These are phyloP conservation scores for Lycaon pictus DNA, from an alignment of 2,113 vertebrate genomes.

Conservation along the genomic window DNA sequence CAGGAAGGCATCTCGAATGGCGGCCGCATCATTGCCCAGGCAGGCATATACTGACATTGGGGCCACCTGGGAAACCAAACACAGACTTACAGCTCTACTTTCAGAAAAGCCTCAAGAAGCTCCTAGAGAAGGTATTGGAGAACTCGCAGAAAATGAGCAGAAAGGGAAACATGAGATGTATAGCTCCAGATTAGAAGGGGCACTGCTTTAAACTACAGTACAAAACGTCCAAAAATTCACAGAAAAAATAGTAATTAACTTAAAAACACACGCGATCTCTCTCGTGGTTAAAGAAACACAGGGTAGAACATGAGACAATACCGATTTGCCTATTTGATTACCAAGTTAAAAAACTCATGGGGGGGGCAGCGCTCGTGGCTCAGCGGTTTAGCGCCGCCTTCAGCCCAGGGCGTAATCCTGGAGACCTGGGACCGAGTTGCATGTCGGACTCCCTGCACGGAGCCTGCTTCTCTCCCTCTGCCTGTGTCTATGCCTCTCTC, in stretches of 20 bases:
- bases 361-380: no score
- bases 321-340: neutral
- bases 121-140: neutral
- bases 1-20: constrained; percentile 97
- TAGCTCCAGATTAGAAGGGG: neutral
- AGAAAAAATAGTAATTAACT: neutral
- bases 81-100: neutral
- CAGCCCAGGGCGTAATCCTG: no score
- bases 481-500: no score
- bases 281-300: neutral
- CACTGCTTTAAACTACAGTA: neutral
- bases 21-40: constrained; percentile 95
- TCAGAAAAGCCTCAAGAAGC: neutral
- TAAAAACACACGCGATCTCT: neutral
- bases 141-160: neutral
- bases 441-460: no score
- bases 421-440: no score
- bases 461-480: no score
- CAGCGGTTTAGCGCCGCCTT: no score
- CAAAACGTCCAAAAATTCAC: neutral
- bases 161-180: neutral
- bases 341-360: neutral
- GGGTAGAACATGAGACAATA: neutral
- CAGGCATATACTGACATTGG: constrained; percentile 99
- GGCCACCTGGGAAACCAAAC: constrained; percentile 90